Base-by-base conservation (phyloP, 1,140 invertebrate genomes). In the Maconellicoccus hirsutus region DNA sequence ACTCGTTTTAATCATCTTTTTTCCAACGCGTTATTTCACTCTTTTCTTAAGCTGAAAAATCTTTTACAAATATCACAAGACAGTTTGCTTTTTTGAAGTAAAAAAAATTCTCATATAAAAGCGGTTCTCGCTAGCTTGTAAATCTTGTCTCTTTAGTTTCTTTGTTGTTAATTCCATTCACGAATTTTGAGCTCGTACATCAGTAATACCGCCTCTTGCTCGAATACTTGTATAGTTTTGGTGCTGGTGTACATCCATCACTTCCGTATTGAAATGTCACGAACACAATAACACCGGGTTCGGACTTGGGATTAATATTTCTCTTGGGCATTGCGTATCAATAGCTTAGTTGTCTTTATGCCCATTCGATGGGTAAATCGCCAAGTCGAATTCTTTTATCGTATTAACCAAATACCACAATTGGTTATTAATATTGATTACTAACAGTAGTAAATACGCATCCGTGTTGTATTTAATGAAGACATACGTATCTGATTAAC, bases 161-260 rank as follows among this genome's bases (percentile, higher is more conserved):
- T 52, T 52, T 52, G 42, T 52, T 52, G 42, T 52, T 52, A 52
- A 52, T 52, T 52, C 42, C 42, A 52, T 52, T 52, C 42, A 52
- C 42, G 42, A 52, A 52, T 52, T 52, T 52, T 52, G 42, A 33
- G 29, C 10, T 2, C 42, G 42, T 52, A 52, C 42, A 52, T 52
- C n/a, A 52, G 12, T 52, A 16, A 52, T 3, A 52, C 42, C 42
- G 42, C 42, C 42, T 16, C 42, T 52, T 52, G 10, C 42, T 33
- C 29, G 29, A 33, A 33, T 33, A 33, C 42, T 8, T 52, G 6
- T 52, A 52, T 52, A 19, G 42, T 52, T 52, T 52, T 52, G 12
- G n/a, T 52, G 2, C 42, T 52, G 42, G 42, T 52, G 42, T 52
- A 52, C 42, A 52, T 52, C 42, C 42, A 52, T 52, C 42, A 52